phyloP scores from a whole-genome alignment of 2,888 invertebrate species.

The Pterobdella sp. region DNA sequence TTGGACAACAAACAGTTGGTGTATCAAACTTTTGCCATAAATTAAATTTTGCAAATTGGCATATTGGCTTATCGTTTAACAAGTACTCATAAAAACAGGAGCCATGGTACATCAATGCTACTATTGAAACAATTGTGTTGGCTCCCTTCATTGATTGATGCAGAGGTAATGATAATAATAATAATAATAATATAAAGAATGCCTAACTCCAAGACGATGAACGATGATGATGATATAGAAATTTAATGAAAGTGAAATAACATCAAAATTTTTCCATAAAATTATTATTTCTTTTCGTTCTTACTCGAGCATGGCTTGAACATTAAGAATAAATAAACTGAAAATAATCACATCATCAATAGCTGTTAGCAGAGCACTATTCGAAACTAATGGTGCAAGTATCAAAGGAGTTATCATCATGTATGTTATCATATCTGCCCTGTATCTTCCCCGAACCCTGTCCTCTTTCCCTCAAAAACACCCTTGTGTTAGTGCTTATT shows the following conservation, averaged over 20 bases:
- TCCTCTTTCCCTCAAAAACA: neutral
- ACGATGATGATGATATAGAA: too few species aligned
- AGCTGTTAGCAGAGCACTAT: neutral
- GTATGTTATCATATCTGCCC: neutral
- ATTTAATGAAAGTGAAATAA: too few species aligned
- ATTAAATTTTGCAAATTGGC: too few species aligned
- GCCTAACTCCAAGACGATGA: too few species aligned
- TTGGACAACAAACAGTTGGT: too few species aligned
- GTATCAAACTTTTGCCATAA: too few species aligned
- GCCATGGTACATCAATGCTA: neutral
- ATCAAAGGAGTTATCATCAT: neutral
- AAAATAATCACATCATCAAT: neutral
- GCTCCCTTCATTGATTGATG: neutral
- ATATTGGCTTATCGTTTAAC: too few species aligned
- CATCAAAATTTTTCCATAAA: too few species aligned
- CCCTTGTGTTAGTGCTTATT: neutral
- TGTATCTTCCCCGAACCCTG: conserved; percentile 4
- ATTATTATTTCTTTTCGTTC: too few species aligned
- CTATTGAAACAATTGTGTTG: conserved; percentile 1
- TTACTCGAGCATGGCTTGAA: too few species aligned
- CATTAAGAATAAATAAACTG: too few species aligned
- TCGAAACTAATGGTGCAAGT: neutral
- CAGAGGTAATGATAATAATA: neutral
- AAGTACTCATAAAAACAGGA: neutral
- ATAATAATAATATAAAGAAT: too few species aligned